Conservation (phyloP, 2,888 invertebrate genomes). For the Drosophila borborema region DNA sequence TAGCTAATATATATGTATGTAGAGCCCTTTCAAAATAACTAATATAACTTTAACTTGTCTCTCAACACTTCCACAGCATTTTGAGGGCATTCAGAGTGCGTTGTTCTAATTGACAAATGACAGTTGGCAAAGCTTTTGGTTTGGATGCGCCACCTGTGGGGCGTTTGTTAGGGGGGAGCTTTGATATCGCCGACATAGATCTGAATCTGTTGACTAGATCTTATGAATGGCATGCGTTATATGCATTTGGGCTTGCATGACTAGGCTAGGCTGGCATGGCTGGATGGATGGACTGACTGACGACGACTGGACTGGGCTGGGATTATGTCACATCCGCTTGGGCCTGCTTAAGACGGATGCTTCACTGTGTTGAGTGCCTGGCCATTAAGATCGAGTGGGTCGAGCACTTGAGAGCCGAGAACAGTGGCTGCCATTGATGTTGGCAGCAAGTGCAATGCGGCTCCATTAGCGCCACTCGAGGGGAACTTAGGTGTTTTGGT, state of each 20-base stretch:
- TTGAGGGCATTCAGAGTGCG: slow-evolving; percentile 35
- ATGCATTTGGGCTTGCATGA: slow-evolving; percentile 56
- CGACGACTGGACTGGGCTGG: slow-evolving; percentile 33
- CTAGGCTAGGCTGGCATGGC: neutral
- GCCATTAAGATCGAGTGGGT: slow-evolving; percentile 58
- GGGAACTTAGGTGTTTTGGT: slow-evolving; percentile 27
- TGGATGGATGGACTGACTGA: slow-evolving; percentile 8
- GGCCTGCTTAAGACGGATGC: slow-evolving; percentile 39
- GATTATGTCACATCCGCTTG: slow-evolving; percentile 78
- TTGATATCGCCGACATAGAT: slow-evolving; percentile 76
- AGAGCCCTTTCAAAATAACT: neutral
- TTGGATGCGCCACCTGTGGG: slow-evolving; percentile 72
- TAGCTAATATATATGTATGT: too few relatives aligned
- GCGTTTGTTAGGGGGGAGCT: slow-evolving; percentile 40
- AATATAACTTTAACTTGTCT: too few relatives aligned
- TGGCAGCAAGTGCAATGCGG: slow-evolving; percentile 28
- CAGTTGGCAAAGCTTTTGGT: slow-evolving; percentile 11
- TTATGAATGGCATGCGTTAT: slow-evolving; percentile 69
- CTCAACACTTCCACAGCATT: neutral
- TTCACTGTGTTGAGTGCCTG: slow-evolving; percentile 47
- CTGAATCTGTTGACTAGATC: slow-evolving; percentile 47
- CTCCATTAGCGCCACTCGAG: slow-evolving; percentile 65
- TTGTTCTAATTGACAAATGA: neutral
- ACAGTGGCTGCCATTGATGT: slow-evolving; percentile 56
- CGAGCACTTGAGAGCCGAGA: slow-evolving; percentile 27